Base-by-base conservation (phyloP, 2,888 invertebrate species). In the Megaustenia siamemsis region DNA sequence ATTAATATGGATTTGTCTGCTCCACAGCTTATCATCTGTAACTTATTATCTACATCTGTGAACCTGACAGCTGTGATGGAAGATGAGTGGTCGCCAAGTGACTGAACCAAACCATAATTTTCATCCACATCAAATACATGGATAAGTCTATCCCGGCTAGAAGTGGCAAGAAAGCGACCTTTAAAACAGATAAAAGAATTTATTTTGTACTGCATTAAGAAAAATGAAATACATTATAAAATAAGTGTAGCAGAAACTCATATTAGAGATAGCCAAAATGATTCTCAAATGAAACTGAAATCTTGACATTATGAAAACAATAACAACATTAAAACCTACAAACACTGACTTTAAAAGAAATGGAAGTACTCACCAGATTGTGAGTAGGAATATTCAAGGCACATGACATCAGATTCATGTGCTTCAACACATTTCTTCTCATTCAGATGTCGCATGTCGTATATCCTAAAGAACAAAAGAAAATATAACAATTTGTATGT, bases 1-100 rank as follows among this genome's bases (percentile, higher is more conserved):
- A 99, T 98, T 91, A 99, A 96, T 87, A 99, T 96, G 66, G 98
- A 98, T 93, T 99, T 98, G 94, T 99, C 99, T 0, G 98, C 98
- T 18, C 98, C 98, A 93, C 98, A 99, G 0, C 98, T 98, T 21
- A 98, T 97, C 97, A 99, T 97, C 94, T 98, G 97, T 85, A 98
- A 95, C 68, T 93, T 91, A 68, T 89, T 89, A 49, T 93, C 91
- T 35, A 90, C 90, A 49, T 91, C 89, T 12, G 90, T 90, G 87
- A 98, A 98, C 88, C 97, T 95, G 10, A 98, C 97, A 0, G 98
- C 97, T 0, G 98, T 98, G 89, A 99, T 98, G 60, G 98, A 97
- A 0, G 98, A 97, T 43, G 98, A 98, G 94, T 99, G 99, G 94
- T 99, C 99, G 93, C 98, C 98, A 86, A 99, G 94, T 0, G 99